Base-by-base conservation (phyloP, 2,888 invertebrate species). In the Erannis defoliaria region DNA sequence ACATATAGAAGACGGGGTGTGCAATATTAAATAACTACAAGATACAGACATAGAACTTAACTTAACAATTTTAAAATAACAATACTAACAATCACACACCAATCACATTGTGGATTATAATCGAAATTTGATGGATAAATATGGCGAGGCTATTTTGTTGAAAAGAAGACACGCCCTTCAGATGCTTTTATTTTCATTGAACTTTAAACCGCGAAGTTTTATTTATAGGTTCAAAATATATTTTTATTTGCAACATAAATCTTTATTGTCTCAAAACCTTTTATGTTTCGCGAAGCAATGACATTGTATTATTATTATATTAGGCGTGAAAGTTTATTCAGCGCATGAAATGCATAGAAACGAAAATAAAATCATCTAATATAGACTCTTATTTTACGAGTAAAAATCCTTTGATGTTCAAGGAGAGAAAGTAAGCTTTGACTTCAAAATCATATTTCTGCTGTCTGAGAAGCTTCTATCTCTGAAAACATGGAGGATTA, bases 211-310 rank as follows among this genome's bases (percentile, higher is more conserved):
- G 12, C 37, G 10, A 29, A 16, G 26, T 51, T 50, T 35, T 50
- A 50, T 45, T 43, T 50, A 46, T 12, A 1, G 10, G 14, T 55
- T 42, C 19, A 35, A 40, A 38, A 38, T 42, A 35, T 35, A 12
- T 18, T 23, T 55, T 40, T 35, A 18, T 46, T 50, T 18, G 33
- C 10, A 26, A 53, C 62, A 38, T 62, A 62, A 56, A 62, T 56
- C 48, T 53, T 42, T 53, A 62, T 53, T 48, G 29, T 19, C 49
- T 43, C 10, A n/a, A 49, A 57, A 26, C 40, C 26, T 51, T 43
- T 55, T 16, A 55, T 61, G 46, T 42, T 51, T 51, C 23, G n/a
- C 33, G 29, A 16, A 35, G 29, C 46, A 18, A 26, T 26, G 35
- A 16, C 37, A 14, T 29, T 16, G 53, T 2, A 19, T n/a, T 37